A percentile compares a stretch with the other conserved stretches of the same genome.
Conservation (phyloP, 1,140 invertebrate genomes). For the Archegozetes longisetosus region DNA sequence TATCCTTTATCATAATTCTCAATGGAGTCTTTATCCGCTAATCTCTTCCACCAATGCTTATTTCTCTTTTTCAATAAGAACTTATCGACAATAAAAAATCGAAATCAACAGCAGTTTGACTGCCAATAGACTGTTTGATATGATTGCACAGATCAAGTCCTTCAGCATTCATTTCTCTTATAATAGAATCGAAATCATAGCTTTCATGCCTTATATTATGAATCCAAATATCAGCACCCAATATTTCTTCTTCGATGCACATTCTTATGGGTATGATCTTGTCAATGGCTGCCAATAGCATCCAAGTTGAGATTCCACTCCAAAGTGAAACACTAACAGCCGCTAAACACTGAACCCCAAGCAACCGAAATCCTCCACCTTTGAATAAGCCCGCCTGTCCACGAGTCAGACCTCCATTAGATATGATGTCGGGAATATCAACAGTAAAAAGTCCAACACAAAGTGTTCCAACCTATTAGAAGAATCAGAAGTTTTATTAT, state of each 20-base stretch:
- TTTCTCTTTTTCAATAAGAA: conserved; percentile 2
- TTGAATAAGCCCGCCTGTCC: conserved; percentile 33
- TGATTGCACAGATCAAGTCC: not conserved
- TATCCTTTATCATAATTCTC: too few relatives aligned
- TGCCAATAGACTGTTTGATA: not conserved
- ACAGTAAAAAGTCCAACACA: conserved; percentile 13
- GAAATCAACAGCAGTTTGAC: conserved; percentile 2
- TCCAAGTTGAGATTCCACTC: conserved; percentile 46
- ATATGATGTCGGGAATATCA: conserved; percentile 1
- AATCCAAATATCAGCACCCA: conserved; percentile 59
- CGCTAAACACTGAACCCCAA: conserved; percentile 58
- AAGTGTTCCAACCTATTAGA: conserved; percentile 23
- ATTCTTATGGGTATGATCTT: conserved; percentile 62
- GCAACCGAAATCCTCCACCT: conserved; percentile 70
- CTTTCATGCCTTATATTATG: conserved; percentile 12
- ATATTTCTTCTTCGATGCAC: conserved; percentile 59
- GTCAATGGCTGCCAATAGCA: conserved; percentile 40
- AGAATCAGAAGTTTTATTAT: too few relatives aligned
- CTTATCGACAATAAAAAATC: conserved; percentile 8
- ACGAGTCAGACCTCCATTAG: conserved; percentile 9
- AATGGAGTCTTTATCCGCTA: not conserved
- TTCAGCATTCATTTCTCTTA: conserved; percentile 9
- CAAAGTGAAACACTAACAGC: conserved; percentile 50
- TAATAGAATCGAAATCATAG: conserved; percentile 15
- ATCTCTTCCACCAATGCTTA: not conserved